These are phyloP conservation scores for Fissipunctia ypsillon DNA, from an alignment of 2,888 invertebrate species.

Conservation along the genomic window DNA sequence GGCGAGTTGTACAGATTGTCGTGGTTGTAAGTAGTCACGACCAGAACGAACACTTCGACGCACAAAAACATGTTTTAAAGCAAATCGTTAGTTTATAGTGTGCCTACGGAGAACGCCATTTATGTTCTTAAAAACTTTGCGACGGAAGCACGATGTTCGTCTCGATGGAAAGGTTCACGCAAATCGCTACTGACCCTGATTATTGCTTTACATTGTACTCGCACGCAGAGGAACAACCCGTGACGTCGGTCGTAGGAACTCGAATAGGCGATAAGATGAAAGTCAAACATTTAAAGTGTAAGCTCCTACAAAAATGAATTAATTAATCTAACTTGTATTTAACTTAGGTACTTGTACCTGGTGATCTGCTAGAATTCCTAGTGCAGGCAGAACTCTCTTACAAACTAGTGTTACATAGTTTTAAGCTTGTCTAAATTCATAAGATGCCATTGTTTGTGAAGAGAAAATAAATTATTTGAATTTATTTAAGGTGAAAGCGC, in stretches of 20 bases:
- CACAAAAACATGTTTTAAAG: conserved; percentile 5
- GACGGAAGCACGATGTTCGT: neutral
- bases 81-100: neutral
- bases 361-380: too few relatives aligned
- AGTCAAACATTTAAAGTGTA: neutral
- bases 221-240: neutral
- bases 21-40: conserved; percentile 58
- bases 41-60: conserved; percentile 34
- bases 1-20: conserved; percentile 44
- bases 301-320: neutral
- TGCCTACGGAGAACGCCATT: too few relatives aligned
- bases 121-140: neutral
- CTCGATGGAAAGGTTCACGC: neutral
- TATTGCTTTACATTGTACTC: neutral
- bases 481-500: too few relatives aligned
- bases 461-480: too few relatives aligned
- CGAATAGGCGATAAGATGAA: too few relatives aligned
- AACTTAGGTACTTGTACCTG: too few relatives aligned
- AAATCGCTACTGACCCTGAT: neutral
- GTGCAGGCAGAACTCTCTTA: too few relatives aligned
- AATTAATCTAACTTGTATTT: neutral
- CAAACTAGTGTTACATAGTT: too few relatives aligned
- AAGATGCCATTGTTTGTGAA: too few relatives aligned
- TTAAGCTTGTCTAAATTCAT: too few relatives aligned
- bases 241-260: too few relatives aligned